A percentile compares a stretch with the other conserved stretches of the same genome.
Conservation (phyloP, 2,113 vertebrate species). For the Probosciger aterrimus region DNA sequence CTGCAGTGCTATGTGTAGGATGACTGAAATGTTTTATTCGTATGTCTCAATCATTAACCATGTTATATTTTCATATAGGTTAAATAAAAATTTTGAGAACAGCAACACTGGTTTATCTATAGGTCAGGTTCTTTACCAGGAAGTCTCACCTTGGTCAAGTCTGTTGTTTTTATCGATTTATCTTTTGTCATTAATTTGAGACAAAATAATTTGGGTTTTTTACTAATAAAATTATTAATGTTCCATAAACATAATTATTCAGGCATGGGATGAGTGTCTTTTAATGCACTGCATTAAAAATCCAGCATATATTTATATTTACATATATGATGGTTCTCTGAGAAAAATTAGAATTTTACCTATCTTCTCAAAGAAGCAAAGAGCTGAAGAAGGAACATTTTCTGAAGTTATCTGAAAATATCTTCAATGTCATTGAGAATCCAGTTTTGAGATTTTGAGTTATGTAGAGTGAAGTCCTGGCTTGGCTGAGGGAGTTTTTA, state of each 20-base stretch:
- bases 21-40: background rate
- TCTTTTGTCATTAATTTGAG: background rate
- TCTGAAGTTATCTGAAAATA: background rate
- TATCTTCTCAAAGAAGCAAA: background rate
- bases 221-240: background rate
- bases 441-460: background rate
- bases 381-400: background rate
- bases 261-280: background rate
- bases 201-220: background rate
- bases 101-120: background rate
- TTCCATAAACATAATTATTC: background rate
- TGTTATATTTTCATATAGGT: background rate
- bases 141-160: background rate
- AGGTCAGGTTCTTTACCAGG: background rate
- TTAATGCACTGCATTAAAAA: background rate
- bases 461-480: background rate
- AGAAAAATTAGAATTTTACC: background rate
- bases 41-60: background rate
- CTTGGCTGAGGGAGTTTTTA: background rate
- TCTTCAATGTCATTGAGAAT: background rate
- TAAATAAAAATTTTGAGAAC: background rate
- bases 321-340: fast-evolving
- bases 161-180: fast-evolving
- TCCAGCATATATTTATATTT: background rate
- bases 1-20: background rate